Percentiles rank a stretch among this genome's conserved stretches.
Conservation (phyloP, 2,113 vertebrate species). For the Syngnathus floridae region DNA sequence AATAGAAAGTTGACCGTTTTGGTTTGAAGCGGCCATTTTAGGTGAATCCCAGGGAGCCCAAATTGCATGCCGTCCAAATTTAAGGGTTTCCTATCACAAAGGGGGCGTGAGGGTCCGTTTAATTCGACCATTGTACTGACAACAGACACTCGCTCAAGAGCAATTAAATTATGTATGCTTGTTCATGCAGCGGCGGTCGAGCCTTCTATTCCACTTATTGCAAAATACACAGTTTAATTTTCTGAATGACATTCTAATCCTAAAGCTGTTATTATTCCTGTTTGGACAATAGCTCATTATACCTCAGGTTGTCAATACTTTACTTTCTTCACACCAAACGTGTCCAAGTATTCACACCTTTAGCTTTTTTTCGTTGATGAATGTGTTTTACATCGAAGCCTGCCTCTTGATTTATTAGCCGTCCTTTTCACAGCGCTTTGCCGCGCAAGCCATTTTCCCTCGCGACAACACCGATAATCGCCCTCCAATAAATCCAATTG, state of each 20-base stretch:
- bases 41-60: too few relatives aligned
- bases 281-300: neutral
- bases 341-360: constrained; percentile 6
- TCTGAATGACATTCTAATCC: neutral
- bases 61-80: neutral
- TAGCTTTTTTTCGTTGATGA: constrained; percentile 43
- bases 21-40: neutral
- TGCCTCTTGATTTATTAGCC: constrained; percentile 54
- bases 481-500: constrained; percentile 60
- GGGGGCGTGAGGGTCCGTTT: neutral
- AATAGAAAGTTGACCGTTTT: neutral
- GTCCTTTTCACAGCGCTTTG: constrained; percentile 44
- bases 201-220: neutral
- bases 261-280: neutral
- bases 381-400: constrained; percentile 53
- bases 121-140: neutral
- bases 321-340: constrained; percentile 18
- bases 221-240: neutral
- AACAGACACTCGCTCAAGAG: neutral
- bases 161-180: neutral
- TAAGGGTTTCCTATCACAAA: neutral
- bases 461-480: constrained; percentile 50
- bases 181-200: neutral
- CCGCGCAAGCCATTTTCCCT: constrained; percentile 14
- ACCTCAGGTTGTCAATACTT: neutral